Conservation (phyloP, 2,797 vertebrate genomes). For the Acipenser oxyrinchus region DNA sequence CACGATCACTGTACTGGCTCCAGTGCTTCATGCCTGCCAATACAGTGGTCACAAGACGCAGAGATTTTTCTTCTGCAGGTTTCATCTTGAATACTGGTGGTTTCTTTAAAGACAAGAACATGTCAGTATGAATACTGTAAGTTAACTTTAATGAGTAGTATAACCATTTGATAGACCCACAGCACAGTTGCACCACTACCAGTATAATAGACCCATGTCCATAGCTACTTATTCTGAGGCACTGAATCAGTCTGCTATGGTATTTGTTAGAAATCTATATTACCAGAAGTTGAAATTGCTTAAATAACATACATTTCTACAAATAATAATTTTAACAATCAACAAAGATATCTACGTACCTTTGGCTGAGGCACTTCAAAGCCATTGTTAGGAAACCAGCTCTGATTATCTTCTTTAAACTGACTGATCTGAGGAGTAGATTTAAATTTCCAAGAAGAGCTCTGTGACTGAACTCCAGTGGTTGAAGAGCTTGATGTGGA, state of each 20-base stretch:
- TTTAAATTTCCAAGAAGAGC: constrained; percentile 44
- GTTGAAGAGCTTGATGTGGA: constrained; percentile 9
- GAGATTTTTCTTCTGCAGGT: constrained; percentile 57
- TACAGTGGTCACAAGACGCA: constrained; percentile 78
- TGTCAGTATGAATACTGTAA: no score
- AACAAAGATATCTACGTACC: background rate
- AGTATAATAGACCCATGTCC: no score
- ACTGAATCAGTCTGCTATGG: no score
- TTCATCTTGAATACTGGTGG: constrained; percentile 40
- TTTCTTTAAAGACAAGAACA: constrained; percentile 37
- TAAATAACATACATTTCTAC: background rate
- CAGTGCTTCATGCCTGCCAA: constrained; percentile 87
- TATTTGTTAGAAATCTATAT: constrained; percentile 6
- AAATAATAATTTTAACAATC: constrained; percentile 4
- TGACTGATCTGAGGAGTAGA: constrained; percentile 2
- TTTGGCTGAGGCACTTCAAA: background rate
- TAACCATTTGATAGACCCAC: no score
- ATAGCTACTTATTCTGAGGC: no score
- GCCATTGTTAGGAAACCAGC: background rate
- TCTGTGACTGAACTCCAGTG: constrained; percentile 26
- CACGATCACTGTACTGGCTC: constrained; percentile 71
- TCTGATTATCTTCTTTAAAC: constrained; percentile 8
- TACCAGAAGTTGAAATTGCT: background rate
- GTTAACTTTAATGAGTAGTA: no score
- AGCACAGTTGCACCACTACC: no score